Evolutionary conservation across 2,888 invertebrate species (phyloP).

Genomic region (Netelia fuscicornis): DNA sequence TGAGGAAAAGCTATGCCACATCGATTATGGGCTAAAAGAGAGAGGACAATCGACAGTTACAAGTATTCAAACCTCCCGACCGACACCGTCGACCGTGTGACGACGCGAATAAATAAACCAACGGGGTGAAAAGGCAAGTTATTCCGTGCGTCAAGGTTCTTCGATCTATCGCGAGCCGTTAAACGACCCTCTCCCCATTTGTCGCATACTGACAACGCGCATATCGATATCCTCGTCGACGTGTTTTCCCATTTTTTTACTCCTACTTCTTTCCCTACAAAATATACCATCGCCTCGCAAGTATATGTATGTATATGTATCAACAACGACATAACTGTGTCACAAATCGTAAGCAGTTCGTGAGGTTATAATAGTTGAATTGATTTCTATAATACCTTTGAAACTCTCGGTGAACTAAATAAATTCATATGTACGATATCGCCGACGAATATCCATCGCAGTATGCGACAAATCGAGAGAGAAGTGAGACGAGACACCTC

Average conservation of each 20-base stretch:
- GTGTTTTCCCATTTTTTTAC: not conserved
- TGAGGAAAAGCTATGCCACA: slow-evolving; percentile 30
- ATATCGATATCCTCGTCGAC: slow-evolving; percentile 39
- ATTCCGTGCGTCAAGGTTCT: slow-evolving; percentile 77
- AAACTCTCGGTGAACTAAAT: not conserved
- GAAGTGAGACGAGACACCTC: not conserved
- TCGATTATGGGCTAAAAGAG: slow-evolving; percentile 62
- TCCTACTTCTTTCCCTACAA: not conserved
- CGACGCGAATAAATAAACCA: slow-evolving; percentile 78
- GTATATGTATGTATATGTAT: not conserved
- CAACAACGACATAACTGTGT: slow-evolving; percentile 16
- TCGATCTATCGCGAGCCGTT: slow-evolving; percentile 74
- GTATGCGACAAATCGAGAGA: slow-evolving; percentile 30
- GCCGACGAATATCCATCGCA: not conserved
- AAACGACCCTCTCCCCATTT: slow-evolving; percentile 17
- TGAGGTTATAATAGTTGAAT: slow-evolving; percentile 23
- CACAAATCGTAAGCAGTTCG: slow-evolving; percentile 12
- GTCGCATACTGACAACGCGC: slow-evolving; percentile 15
- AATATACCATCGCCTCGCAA: not conserved
- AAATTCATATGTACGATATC: not conserved
- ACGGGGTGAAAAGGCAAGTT: slow-evolving; percentile 75
- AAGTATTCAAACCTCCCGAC: slow-evolving; percentile 69
- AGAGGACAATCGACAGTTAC: slow-evolving; percentile 78
- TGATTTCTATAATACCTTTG: slow-evolving; percentile 15
- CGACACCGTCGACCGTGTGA: slow-evolving; percentile 45